A percentile compares a stretch with the other conserved stretches of the same genome.
These are phyloP conservation scores for Coecobrya sp. DNA, from an alignment of 2,888 invertebrate species.

Conservation along the genomic window DNA sequence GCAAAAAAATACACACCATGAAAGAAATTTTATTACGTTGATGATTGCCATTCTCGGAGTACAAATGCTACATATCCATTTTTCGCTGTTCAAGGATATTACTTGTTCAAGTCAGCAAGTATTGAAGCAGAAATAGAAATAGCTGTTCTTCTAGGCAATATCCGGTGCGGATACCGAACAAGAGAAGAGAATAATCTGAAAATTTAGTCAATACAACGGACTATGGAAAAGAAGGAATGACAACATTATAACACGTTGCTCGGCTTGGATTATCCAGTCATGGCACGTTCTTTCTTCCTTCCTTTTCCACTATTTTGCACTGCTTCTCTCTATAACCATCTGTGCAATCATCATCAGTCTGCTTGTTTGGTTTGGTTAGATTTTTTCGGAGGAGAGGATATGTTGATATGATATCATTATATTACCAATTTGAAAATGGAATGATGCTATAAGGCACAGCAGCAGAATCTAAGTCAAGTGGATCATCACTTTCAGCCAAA, in stretches of 20 bases:
- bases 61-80: too few relatives aligned
- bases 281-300: conserved; percentile 21
- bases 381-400: too few relatives aligned
- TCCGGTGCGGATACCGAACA: background rate
- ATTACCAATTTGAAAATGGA: background rate
- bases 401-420: background rate
- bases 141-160: background rate
- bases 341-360: background rate
- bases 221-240: background rate
- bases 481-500: background rate
- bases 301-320: background rate
- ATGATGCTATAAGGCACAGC: too few relatives aligned
- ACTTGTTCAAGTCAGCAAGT: background rate
- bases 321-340: background rate
- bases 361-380: background rate
- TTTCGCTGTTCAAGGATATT: too few relatives aligned
- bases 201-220: background rate
- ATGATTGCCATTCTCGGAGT: too few relatives aligned
- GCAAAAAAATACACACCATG: too few relatives aligned
- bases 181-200: background rate
- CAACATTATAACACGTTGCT: background rate
- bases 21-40: too few relatives aligned
- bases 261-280: conserved; percentile 1
- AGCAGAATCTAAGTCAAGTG: background rate
- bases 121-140: background rate